Conservation (phyloP, 2,113 vertebrate species). For the Lasiurus cinereus region DNA sequence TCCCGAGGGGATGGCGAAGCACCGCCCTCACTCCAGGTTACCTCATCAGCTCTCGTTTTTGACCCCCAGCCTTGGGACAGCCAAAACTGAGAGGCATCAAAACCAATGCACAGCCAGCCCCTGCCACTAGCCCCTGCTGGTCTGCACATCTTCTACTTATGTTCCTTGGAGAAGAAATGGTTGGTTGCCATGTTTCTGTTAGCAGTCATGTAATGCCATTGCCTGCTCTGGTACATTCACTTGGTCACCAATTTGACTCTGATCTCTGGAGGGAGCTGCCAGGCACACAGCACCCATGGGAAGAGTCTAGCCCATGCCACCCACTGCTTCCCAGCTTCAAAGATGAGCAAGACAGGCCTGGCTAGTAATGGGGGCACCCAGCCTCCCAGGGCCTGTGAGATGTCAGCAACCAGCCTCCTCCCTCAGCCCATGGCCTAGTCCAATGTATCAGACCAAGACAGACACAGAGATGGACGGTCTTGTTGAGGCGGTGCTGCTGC, state of each 20-base stretch:
- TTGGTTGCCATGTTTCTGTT: conserved; percentile 88
- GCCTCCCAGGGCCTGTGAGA: conserved; percentile 20
- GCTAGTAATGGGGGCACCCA: conserved; percentile 56
- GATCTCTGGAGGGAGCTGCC: conserved; percentile 72
- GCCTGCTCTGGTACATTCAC: conserved; percentile 83
- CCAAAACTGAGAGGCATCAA: conserved; percentile 83
- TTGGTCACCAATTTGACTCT: conserved; percentile 81
- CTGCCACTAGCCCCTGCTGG: conserved; percentile 84
- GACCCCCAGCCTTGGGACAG: conserved; percentile 79
- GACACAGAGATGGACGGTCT: conserved; percentile 57
- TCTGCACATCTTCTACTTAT: conserved; percentile 88
- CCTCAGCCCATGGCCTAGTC: conserved; percentile 72
- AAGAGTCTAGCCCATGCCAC: conserved; percentile 77
- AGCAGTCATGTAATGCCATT: conserved; percentile 90
- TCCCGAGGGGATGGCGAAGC: conserved; percentile 82
- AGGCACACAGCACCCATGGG: conserved; percentile 69
- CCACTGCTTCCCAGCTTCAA: conserved; percentile 73
- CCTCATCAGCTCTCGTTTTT: conserved; percentile 76
- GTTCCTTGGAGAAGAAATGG: conserved; percentile 90
- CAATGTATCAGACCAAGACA: conserved; percentile 72
- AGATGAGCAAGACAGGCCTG: conserved; percentile 67
- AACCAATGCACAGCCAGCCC: conserved; percentile 84
- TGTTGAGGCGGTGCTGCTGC: conserved; percentile 60
- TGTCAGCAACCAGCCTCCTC: conserved; percentile 64
- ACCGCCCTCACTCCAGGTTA: conserved; percentile 83